These are phyloP conservation scores for Falcaria lacertinaria DNA, from an alignment of 2,888 invertebrate species.

Conservation along the genomic window DNA sequence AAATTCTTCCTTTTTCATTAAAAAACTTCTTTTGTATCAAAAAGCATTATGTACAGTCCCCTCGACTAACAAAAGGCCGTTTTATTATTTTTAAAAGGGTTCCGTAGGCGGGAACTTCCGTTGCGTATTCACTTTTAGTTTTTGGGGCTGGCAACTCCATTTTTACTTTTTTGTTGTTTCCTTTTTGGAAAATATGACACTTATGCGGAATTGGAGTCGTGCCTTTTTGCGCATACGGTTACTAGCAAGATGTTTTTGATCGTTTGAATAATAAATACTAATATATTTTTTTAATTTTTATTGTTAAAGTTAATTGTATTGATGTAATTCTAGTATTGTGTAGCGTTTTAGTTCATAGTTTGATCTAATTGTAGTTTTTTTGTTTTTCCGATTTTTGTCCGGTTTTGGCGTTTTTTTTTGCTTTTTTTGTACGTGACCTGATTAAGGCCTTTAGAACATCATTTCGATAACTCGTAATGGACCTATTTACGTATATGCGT, in stretches of 20 bases:
- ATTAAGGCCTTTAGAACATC: too few species aligned
- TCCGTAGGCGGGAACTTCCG: slow-evolving; percentile 52
- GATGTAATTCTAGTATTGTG: too few species aligned
- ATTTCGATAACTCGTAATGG: too few species aligned
- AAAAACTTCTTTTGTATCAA: slow-evolving; percentile 35
- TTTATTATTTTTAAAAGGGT: slow-evolving; percentile 52
- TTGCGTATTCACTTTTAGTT: slow-evolving; percentile 33
- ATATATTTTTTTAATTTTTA: too few species aligned
- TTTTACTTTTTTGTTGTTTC: slow-evolving; percentile 27
- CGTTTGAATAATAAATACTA: background rate
- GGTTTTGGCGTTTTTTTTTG: too few species aligned
- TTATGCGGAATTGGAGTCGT: slow-evolving; percentile 24
- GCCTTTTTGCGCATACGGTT: slow-evolving; percentile 20
- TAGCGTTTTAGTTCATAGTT: too few species aligned
- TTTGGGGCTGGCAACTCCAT: slow-evolving; percentile 32
- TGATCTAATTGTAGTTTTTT: too few species aligned
- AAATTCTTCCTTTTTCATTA: slow-evolving; percentile 16
- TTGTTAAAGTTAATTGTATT: too few species aligned
- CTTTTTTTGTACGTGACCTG: too few species aligned
- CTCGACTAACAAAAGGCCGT: slow-evolving; percentile 24
- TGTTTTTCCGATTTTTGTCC: too few species aligned
- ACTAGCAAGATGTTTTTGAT: background rate
- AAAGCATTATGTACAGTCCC: slow-evolving; percentile 23
- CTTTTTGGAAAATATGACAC: slow-evolving; percentile 37
- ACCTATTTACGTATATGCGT: too few species aligned